Evolutionary conservation across 1,140 invertebrate genomes (phyloP), one percentile per base, ranked within the genome.

Genomic region (Vollenhovia emeryi): DNA sequence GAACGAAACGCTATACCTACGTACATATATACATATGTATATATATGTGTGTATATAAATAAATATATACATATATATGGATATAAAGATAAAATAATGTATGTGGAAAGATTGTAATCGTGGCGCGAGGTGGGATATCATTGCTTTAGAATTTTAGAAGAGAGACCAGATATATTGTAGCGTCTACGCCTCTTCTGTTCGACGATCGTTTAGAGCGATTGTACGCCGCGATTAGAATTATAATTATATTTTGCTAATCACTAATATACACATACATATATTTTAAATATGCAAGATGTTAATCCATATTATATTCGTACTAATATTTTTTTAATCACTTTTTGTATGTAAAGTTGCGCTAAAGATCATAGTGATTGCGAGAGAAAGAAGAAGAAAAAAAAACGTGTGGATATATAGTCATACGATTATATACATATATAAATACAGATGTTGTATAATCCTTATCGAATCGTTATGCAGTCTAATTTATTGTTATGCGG

Each of bases 1-100:
- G 88, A 93, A 92, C 86, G 88, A 93, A 93, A 93, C 91, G 89
- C 91, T 93, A 92, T 80, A 82, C 66, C 66, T 71, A 80, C 18
- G 24, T 48, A 24, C 33, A 68, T 40, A 40, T 93, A 93, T 80
- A 80, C 50, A 48, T 57, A 80, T 9, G n/a, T 48, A 24, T 27
- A 68, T 43, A 48, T 15, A 48, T 48, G 9, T 1, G 15, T 2
- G 9, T 45, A 45, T 15, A 45, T 45, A 45, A 0, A 48, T 48
- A 48, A 13, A 48, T 15, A 48, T 15, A 11, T 48, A 62, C 36
- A 30, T 71, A 24, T 80, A 80, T 43, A n/a, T 55, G 76, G 33
- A 52, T 74, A 27, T 18, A 43, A 75, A 75, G 21, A 75, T 75
- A 45, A 48, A 50, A 24, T 50, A 18, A 43, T 66, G 40, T 78